Evolutionary conservation across 2,113 vertebrate genomes (phyloP).

Genomic region (Phyllostomus discolor): DNA sequence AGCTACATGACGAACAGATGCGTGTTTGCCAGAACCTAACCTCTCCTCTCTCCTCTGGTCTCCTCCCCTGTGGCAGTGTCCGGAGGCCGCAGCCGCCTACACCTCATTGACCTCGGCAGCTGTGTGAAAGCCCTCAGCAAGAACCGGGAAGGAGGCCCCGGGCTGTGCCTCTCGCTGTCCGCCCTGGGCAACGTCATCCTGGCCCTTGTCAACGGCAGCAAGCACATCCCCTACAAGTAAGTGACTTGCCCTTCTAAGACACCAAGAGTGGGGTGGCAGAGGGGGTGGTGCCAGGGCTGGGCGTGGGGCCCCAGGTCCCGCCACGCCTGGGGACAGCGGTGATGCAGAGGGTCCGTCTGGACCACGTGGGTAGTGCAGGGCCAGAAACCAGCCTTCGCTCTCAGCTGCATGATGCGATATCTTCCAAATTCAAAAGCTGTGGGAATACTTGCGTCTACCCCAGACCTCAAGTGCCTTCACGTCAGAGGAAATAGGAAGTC

Average conservation of each 20-base stretch:
- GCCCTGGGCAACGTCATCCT: conserved; percentile 98
- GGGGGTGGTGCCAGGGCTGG: background rate
- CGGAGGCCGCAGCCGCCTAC: conserved; percentile 96
- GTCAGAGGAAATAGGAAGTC: background rate
- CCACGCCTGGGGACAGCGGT: background rate
- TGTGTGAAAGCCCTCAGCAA: conserved; percentile 92
- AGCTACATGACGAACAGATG: background rate
- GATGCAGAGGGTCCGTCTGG: background rate
- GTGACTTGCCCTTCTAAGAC: conserved; percentile 16
- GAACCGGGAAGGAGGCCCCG: conserved; percentile 85
- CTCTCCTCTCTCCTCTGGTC: conserved; percentile 23
- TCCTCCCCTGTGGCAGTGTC: conserved; percentile 86
- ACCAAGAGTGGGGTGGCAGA: background rate
- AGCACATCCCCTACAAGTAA: conserved; percentile 99
- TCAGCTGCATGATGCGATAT: rapidly evolving
- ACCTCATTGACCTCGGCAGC: conserved; percentile 97
- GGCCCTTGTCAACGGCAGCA: conserved; percentile 98
- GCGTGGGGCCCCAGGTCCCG: too few species aligned
- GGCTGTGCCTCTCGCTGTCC: conserved; percentile 93
- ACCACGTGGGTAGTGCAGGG: too few species aligned
- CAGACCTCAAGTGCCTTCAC: background rate
- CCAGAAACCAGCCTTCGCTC: background rate
- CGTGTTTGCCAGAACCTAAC: conserved; percentile 17
- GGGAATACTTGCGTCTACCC: background rate
- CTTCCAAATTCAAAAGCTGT: background rate